Conservation (phyloP, 2,113 vertebrate species). For the Pelusios castaneus region DNA sequence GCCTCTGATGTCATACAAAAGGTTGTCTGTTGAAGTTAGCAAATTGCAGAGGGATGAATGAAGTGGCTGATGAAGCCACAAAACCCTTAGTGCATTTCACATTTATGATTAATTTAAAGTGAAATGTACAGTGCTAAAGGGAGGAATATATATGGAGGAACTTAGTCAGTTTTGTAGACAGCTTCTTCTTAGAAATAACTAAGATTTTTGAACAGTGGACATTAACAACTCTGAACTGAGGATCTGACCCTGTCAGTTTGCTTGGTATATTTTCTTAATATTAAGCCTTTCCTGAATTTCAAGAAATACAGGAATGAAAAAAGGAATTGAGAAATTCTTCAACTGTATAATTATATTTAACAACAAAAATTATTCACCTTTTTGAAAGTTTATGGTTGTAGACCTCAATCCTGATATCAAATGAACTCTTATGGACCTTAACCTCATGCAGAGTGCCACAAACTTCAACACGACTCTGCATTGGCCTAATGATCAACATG, state of each 20-base stretch:
- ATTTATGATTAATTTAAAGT: not conserved
- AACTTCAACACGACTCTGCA: not conserved
- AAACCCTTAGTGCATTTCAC: not conserved
- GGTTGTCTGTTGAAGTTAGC: not conserved
- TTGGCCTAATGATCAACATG: not conserved
- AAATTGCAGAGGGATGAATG: not conserved
- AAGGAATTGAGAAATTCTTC: not conserved
- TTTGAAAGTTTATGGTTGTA: not conserved
- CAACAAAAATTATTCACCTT: not conserved
- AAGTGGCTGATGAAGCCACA: not conserved
- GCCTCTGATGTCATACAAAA: not conserved
- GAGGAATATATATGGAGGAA: too few relatives aligned
- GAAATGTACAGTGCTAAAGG: not conserved
- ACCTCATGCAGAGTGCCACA: not conserved
- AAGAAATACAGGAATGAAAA: not conserved
- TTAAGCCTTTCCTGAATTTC: not conserved
- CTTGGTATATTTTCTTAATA: not conserved
- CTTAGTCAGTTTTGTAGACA: not conserved
- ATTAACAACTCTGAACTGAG: not conserved
- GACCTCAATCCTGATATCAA: not conserved
- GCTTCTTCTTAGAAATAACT: not conserved
- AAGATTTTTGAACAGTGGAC: not conserved
- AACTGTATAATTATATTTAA: not conserved
- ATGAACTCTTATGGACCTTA: not conserved
- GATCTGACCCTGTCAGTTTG: not conserved